phyloP scores from a whole-genome alignment of 2,113 vertebrate species.

The Nesoenas mayeri region DNA sequence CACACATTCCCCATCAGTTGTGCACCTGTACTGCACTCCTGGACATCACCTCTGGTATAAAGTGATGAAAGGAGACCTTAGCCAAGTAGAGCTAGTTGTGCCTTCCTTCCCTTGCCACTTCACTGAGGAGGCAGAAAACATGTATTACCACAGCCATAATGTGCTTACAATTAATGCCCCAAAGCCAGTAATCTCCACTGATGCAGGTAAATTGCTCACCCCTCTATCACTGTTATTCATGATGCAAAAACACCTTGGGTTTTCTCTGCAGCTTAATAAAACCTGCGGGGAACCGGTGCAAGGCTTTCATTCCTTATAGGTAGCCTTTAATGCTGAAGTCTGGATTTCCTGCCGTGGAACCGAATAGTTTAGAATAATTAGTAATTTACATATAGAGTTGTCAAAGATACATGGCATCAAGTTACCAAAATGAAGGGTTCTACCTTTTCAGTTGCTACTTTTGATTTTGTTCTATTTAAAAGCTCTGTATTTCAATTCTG shows the following conservation, averaged over 20 bases:
- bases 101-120: not conserved
- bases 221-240: slow-evolving; percentile 29
- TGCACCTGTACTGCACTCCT: not conserved
- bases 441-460: not conserved
- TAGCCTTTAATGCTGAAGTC: slow-evolving; percentile 45
- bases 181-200: not conserved
- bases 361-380: slow-evolving; percentile 37
- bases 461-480: slow-evolving; percentile 17
- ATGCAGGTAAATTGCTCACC: slow-evolving; percentile 34
- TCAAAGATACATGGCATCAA: slow-evolving; percentile 28
- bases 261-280: slow-evolving; percentile 44
- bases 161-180: not conserved
- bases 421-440: slow-evolving; percentile 6
- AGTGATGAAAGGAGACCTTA: not conserved
- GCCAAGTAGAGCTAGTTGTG: not conserved
- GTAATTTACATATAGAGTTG: slow-evolving; percentile 36
- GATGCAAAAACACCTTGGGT: slow-evolving; percentile 4
- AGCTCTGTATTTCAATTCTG: slow-evolving; percentile 62
- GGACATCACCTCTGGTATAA: not conserved
- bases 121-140: not conserved
- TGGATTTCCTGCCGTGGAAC: slow-evolving; percentile 32
- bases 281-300: not conserved
- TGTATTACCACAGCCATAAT: not conserved
- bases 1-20: not conserved
- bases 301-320: slow-evolving; percentile 39